These are phyloP conservation scores for Cebus imitator DNA, from an alignment of 2,113 vertebrate species.

Conservation along the genomic window DNA sequence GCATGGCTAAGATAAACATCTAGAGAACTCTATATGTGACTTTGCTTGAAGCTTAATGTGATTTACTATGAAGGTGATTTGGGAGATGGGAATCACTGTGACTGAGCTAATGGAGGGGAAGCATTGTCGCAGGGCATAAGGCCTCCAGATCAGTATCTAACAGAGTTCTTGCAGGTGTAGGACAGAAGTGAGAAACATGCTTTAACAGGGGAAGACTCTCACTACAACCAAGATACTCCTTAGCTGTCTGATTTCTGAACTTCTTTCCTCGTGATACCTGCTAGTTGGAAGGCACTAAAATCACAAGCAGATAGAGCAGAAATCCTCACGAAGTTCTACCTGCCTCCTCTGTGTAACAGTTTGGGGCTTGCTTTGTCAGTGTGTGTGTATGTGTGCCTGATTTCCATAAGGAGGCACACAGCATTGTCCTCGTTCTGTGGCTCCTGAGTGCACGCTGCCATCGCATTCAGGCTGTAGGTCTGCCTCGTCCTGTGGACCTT, in stretches of 20 bases:
- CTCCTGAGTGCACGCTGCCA: accelerated
- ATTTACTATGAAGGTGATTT: not conserved
- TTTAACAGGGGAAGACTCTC: not conserved
- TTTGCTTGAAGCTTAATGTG: not conserved
- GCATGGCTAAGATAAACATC: not conserved
- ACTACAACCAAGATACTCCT: not conserved
- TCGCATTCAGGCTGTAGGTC: accelerated
- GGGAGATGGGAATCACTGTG: not conserved
- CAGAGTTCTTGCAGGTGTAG: not conserved
- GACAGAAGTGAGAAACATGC: not conserved
- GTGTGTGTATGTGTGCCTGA: too few relatives aligned
- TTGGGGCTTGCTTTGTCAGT: not conserved
- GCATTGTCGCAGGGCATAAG: not conserved
- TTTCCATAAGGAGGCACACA: not conserved
- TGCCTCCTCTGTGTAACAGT: not conserved
- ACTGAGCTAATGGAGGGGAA: not conserved
- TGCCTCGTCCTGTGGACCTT: accelerated
- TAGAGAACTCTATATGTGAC: not conserved
- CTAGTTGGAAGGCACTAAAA: not conserved
- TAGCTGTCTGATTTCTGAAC: not conserved
- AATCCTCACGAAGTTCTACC: not conserved
- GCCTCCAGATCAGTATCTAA: not conserved
- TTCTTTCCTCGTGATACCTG: not conserved
- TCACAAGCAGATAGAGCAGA: not conserved
- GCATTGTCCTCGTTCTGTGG: not conserved